Base-by-base conservation (phyloP, 53 echinoderm and acorn worm species). In the Paelopatides confundens region DNA sequence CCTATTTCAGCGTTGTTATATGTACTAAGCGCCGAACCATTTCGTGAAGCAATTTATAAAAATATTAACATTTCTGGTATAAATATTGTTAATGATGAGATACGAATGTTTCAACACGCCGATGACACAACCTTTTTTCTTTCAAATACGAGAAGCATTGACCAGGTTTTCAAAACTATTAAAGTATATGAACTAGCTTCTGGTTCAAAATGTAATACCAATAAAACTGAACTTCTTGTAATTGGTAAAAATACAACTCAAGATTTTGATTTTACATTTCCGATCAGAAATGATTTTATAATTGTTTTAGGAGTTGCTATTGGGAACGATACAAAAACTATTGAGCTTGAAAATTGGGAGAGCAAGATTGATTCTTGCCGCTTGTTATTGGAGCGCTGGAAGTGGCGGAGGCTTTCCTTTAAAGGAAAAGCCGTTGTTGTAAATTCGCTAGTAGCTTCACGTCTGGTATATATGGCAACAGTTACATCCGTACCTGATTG, bases 101-200 rank as follows among this genome's bases (percentile, higher is more conserved):
- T 63, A 6, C 12, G 38, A 14, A 34, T 83, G 24, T 83, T 83
- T 83, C 84, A 83, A 34, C 84, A 83, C 17, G 84, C 84, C 33
- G 84, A 83, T 27, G 84, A 83, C 21, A 34, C 84, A 3, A 63
- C 63, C 17, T 31, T 34, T 63, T 35, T 83, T 33, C 37, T 62
- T 0, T 17, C 15, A 14, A 23, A 62, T 21, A 33, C 31, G 12
- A 10, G 5, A 6, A 62, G 62, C 58, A 63, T 83, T 63, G 21
- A 83, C 23, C 43, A 43, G 9, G 43, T 83, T 37, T 83, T 83
- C 33, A 3, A 83, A 26, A 14, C 24, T 63, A 62, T 63, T 62
- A 48, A 83, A 23, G 31, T 13, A 28, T 83, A 83, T 33, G 37
- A 65, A 39, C 35, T 5, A 43, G 85, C 85, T 3, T 85, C 85